Conservation (phyloP, 1,140 invertebrate species). For the Pogonus chalceus region DNA sequence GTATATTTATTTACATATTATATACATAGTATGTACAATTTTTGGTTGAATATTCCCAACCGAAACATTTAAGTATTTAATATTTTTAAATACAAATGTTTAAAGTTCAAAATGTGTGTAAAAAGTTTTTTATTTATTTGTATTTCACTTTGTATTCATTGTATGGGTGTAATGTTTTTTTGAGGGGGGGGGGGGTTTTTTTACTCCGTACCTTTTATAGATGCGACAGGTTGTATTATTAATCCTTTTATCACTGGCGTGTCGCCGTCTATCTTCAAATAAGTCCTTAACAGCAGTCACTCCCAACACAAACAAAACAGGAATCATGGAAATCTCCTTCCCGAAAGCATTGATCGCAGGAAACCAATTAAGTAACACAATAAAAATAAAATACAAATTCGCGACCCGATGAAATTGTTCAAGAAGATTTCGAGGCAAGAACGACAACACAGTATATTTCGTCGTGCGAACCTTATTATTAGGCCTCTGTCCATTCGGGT, state of each 20-base stretch:
- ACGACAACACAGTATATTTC: conserved; percentile 90
- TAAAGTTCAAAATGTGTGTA: too few species aligned
- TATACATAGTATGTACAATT: too few species aligned
- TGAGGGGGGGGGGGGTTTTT: too few species aligned
- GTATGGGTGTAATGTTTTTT: too few species aligned
- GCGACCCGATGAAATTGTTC: conserved; percentile 97
- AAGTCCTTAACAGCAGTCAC: conserved; percentile 97
- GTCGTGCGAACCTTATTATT: conserved; percentile 87
- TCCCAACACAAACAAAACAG: conserved; percentile 86
- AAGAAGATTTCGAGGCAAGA: conserved; percentile 92
- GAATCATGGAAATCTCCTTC: conserved; percentile 92
- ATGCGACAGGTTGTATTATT: conserved; percentile 88
- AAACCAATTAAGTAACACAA: conserved; percentile 91
- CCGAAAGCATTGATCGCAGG: conserved; percentile 90
- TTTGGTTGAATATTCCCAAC: too few species aligned
- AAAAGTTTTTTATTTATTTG: too few species aligned
- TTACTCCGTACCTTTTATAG: conserved; percentile 74
- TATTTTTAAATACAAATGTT: too few species aligned
- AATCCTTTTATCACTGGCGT: conserved; percentile 83
- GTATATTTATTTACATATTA: too few species aligned
- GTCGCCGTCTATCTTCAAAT: conserved; percentile 86
- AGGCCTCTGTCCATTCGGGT: conserved; percentile 72
- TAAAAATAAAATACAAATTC: conserved; percentile 97
- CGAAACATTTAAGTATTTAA: too few species aligned
- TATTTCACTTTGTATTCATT: too few species aligned